Base-by-base conservation (phyloP, 2,888 invertebrate species). In the Vannuccia rotundouncinata region DNA sequence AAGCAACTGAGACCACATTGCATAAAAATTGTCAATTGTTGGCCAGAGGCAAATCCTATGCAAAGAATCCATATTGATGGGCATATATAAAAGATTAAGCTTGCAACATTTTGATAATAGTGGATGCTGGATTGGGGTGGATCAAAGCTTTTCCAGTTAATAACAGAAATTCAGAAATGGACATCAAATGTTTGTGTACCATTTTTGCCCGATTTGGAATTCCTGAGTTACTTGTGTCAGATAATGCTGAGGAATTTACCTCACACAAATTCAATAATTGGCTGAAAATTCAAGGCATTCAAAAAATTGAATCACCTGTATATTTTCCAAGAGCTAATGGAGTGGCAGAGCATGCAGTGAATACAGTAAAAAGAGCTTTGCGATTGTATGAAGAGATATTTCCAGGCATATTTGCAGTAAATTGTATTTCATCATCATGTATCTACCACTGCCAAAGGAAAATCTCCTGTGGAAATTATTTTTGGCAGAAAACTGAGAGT, bases 131-230 rank as follows among this genome's bases (percentile, higher is more conserved):
- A 30, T 79, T 17, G 27, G 79, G 10, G 17, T 79, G 79, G 80
- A 79, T 80, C 45, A 31, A 79, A 79, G 79, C 79, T 31, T 79
- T 80, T 59, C 22, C 28, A 29, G 29, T 22, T 28, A 79, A 25
- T 22, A 45, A 25, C 10, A 79, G 29, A 79, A 29, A 30, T n/a
- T 10, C 80, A 22, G 28, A 2, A 78, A 29, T 10, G 22, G 79
- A 81, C 5, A 74, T 78, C 78, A 31, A 77, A 1, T 79, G 79
- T 5, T 30, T 80, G 31, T 22, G 79, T 29, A 79, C 77, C 0
- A 79, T 79, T 29, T 79, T 79, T 59, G 25, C 78, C 25, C 79
- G 79, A 25, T 79, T 80, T 2, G 79, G 79, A 31, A 79, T 79
- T 25, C 79, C 79, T 5, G 29, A 79, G 25, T 22, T 79, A 31